Evolutionary conservation across 2,888 invertebrate genomes (phyloP).

Genomic region (Troilus luridus): DNA sequence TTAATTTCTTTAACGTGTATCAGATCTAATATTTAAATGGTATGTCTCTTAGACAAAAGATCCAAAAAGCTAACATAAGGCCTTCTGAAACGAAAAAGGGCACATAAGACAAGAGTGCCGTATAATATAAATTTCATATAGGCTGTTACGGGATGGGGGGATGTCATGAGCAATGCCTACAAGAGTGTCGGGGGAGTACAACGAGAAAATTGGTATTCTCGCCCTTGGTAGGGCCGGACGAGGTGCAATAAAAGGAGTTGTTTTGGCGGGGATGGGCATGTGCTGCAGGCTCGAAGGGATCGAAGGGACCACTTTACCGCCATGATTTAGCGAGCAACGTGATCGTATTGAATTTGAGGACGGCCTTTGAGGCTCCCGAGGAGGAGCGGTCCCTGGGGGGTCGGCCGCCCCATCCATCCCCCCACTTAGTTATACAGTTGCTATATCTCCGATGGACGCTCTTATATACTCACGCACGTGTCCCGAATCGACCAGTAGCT

Average conservation of each 20-base stretch:
- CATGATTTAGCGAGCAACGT: constrained; percentile 35
- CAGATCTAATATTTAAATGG: too few species aligned
- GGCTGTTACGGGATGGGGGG: background rate
- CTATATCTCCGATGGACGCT: background rate
- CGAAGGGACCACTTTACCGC: constrained; percentile 11
- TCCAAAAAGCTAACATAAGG: background rate
- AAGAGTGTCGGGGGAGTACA: background rate
- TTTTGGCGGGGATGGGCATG: constrained; percentile 26
- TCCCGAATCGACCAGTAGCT: background rate
- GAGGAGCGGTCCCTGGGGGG: background rate
- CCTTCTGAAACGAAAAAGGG: background rate
- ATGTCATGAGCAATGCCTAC: background rate
- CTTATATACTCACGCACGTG: constrained; percentile 18
- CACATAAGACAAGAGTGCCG: background rate
- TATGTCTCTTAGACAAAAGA: too few species aligned
- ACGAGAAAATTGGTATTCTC: constrained; percentile 39
- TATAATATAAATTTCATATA: background rate
- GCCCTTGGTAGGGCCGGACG: constrained; percentile 6
- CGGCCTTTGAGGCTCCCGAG: background rate
- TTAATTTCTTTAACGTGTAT: too few species aligned
- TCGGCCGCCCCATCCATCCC: constrained; percentile 17
- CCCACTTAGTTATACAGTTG: constrained; percentile 43
- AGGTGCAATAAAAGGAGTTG: constrained; percentile 45
- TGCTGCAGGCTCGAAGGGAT: background rate
- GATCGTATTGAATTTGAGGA: constrained; percentile 43